Base-by-base conservation (phyloP, 37 sponge, comb jelly and placozoan species). In the Agelas oroides region DNA sequence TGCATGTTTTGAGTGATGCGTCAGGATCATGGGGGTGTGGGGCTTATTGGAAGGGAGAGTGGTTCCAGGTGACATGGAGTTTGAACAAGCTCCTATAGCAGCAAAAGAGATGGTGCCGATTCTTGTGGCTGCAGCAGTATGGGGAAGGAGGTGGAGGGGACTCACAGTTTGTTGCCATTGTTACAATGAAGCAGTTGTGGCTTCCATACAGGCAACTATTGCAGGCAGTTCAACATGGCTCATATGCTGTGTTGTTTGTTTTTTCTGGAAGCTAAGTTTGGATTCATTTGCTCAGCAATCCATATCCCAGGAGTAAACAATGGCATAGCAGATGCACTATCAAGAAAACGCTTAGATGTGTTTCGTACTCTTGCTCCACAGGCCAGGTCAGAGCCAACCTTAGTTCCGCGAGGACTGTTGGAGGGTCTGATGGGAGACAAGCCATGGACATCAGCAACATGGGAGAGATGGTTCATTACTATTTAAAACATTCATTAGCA, bases 221-320 rank as follows among this genome's bases (percentile, higher is more conserved):
- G 75, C 61, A 73, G 60, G 61, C 63, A 69, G 34, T 52, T 31
- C 20, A 17, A 40, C 39, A 37, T 73, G 16, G 62, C 65, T 53
- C 84, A 84, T 24, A 11, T 71, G 40, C 34, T 84, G 12, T 17
- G 72, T 12, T 55, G 60, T 13, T 66, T 84, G 16, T 73, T 74
- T 56, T 74, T 74, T 31, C 33, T 84, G 25, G 40, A 75, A 55
- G 83, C 77, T 11, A 46, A 20, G 12, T 55, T 61, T 38, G 58
- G 73, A 61, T 65, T 71, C 33, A 53, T 23, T 17, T 19, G 73
- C 36, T 23, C 40, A 59, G 74, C 83, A 67, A 57, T 41, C 0
- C 88, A 81, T 71, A 46, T 82, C 58, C 83, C 83, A 30, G 88
- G 82, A 31, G 8, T 27, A 21, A 40, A 64, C 18, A 88, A 88